Evolutionary conservation across 2,888 invertebrate genomes (phyloP), one percentile per base, ranked within the genome.

Genomic region (Myathropa florea): DNA sequence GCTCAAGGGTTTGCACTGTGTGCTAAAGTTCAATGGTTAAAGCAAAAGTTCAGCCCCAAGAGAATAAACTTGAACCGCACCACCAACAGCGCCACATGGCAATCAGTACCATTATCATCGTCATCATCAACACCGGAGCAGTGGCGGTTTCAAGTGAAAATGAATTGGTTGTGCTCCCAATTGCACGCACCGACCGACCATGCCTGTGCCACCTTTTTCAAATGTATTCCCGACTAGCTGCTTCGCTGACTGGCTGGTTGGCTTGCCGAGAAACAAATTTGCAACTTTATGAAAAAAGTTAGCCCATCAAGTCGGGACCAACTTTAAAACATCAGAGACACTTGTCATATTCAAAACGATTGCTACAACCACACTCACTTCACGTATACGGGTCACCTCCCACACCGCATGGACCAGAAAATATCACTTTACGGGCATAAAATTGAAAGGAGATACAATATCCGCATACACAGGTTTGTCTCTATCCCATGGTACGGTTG

Each of bases 241-340:
- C 14, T 3, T 4, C 4, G n/a, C n/a, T n/a, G 39, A 4, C 14
- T n/a, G n/a, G 39, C 14, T 4, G n/a, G n/a, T 14, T n/a, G 39
- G 14, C 14, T 7, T 4, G 46, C 30, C 36, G 61, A 65, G 24
- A 75, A 78, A 28, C 33, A 61, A 68, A 64, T 72, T 78, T 65
- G 68, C 63, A 73, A 78, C 79, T 79, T 83, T 83, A 83, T 79
- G 79, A 83, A 79, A 83, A 83, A 83, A 75, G 83, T 79, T 83
- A 39, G 14, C 59, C 73, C 73, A 75, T 75, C 73, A 83, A 68
- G 73, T 61, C 33, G 73, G 73, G 83, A 75, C 79, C 73, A 79
- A 83, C 68, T 79, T 83, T 79, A 72, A 73, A 83, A 79, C 59
- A 46, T 28, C 68, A 53, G 64, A 65, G 73, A 79, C 83, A 73